Base-by-base conservation (phyloP, 1,140 invertebrate species). In the Colletes latitarsis region DNA sequence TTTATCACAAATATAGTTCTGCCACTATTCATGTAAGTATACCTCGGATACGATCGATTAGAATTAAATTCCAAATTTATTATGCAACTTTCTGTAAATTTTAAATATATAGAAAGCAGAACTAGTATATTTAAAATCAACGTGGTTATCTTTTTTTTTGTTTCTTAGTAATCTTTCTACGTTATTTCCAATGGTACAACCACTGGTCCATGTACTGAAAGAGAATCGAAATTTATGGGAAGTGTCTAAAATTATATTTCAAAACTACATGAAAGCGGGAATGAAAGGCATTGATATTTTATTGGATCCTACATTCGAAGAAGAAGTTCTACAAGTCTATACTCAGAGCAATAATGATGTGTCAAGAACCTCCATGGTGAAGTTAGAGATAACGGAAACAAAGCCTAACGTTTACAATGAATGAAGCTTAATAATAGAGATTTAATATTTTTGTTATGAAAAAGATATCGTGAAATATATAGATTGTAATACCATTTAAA, bases 1-100 rank as follows among this genome's bases (percentile, higher is more conserved):
- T 98, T 98, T 92, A 93, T 98, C 8, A 94, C 89, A 21, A 92
- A 93, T 82, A 85, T 94, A 70, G 93, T 93, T 21, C 82, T 92
- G 53, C 93, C 93, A 52, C 83, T 93, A 19, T 94, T 91, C 85
- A 90, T 87, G 93, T 94, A 86, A 88, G 89, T 81, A 71, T 77
- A 67, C 30, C 49, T 19, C n/a, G 69, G 17, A 70, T 30, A 30
- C 30, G 30, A 58, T 58, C 55, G 12, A 43, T 43, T 9, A 9
- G 5, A 43, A 43, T 43, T 43, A 43, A 43, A 9, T 43, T 43
- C 8, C 5, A 9, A 43, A 3, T 43, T 43, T 43, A 6, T 43
- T 43, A 3, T 12, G n/a, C 15, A 57, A 53, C 52, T 12, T 53
- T 53, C 43, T 8, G 12, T 14, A 15, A 53, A 53, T 53, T 53